phyloP scores from a whole-genome alignment of 2,113 vertebrate genomes.

The Odocoileus virginianus region DNA sequence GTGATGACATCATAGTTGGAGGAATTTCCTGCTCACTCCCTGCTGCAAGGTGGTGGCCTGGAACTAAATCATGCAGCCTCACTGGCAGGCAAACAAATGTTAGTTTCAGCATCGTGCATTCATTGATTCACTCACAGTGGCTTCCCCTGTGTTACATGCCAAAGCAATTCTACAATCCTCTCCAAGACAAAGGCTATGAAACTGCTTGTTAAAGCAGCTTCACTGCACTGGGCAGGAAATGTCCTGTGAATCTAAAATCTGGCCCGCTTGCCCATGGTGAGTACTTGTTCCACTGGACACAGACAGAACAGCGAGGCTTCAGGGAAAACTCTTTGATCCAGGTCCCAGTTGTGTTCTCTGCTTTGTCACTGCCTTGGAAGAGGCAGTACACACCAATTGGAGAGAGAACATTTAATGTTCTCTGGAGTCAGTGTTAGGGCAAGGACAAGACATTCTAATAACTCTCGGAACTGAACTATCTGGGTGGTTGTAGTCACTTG shows the following conservation, averaged over 20 bases:
- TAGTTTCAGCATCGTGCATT: neutral
- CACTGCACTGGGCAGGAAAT: neutral
- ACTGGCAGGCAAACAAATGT: neutral
- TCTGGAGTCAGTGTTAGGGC: neutral
- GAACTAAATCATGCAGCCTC: neutral
- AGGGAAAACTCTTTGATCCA: constrained; percentile 73
- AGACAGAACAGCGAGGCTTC: constrained; percentile 23
- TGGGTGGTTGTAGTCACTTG: neutral
- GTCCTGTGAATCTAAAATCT: neutral
- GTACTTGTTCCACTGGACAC: neutral
- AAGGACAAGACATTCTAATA: neutral
- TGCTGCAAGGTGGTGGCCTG: fast-evolving
- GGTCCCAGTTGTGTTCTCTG: constrained; percentile 69
- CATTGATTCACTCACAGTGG: neutral
- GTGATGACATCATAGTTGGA: neutral
- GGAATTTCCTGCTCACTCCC: neutral
- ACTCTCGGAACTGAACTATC: neutral
- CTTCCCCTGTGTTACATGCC: neutral
- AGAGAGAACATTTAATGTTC: constrained; percentile 57
- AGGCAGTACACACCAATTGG: constrained; percentile 54
- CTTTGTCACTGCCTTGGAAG: constrained; percentile 44
- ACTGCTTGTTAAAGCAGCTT: neutral
- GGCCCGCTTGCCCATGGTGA: neutral
- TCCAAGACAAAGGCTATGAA: neutral
- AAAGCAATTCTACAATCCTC: neutral